Percentiles rank a stretch among this genome's conserved stretches.
These are phyloP conservation scores for Trinectes maculatus DNA, from an alignment of 2,113 vertebrate species.

Conservation along the genomic window DNA sequence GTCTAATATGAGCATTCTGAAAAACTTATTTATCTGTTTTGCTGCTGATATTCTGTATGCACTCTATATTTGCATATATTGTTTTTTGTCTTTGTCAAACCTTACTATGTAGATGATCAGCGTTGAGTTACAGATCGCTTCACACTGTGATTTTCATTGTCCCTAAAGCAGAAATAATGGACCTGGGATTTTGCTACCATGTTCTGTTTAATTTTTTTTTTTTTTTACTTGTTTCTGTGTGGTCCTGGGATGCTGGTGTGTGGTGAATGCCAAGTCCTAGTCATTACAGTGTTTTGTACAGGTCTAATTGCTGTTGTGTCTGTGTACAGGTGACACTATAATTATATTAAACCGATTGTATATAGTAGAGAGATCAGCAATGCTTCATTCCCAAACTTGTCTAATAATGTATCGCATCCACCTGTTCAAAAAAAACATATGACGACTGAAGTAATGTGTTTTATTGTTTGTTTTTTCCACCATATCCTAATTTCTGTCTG, in stretches of 20 bases:
- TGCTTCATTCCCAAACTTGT: neutral
- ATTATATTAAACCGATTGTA: constrained; percentile 26
- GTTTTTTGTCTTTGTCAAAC: constrained; percentile 14
- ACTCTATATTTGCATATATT: neutral
- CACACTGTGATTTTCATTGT: constrained; percentile 17
- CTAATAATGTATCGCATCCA: too few species aligned
- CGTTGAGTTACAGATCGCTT: constrained; percentile 10
- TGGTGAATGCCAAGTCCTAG: constrained; percentile 2
- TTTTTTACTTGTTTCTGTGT: neutral
- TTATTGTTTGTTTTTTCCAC: too few species aligned
- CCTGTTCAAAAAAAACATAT: too few species aligned
- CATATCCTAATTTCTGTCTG: too few species aligned
- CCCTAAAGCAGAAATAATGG: neutral
- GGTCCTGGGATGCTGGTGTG: neutral
- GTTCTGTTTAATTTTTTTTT: neutral
- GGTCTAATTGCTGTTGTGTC: constrained; percentile 16
- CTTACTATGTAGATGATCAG: constrained; percentile 12
- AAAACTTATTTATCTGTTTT: neutral
- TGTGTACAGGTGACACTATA: constrained; percentile 17
- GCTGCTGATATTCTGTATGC: constrained; percentile 7
- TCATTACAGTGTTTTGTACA: constrained; percentile 18
- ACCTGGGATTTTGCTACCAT: neutral
- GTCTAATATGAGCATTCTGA: too few species aligned
- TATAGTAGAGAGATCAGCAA: constrained; percentile 3
- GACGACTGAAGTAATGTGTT: too few species aligned